phyloP scores from a whole-genome alignment of 2,797 vertebrate genomes.

The Sebastolobus alascanus region DNA sequence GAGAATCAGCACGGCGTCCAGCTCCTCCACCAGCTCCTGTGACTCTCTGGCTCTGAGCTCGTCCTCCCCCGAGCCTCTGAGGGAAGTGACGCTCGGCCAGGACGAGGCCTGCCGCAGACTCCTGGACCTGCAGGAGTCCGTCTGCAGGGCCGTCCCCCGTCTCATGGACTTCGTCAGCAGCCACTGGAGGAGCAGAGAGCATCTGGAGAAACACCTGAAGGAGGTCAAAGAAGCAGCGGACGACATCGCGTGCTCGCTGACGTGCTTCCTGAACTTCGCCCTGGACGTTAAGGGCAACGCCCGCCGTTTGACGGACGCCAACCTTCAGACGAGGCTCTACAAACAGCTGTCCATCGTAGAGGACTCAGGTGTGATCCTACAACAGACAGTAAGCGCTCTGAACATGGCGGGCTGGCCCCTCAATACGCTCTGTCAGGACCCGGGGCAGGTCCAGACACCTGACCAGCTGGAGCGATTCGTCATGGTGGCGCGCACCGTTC shows the following conservation, averaged over 20 bases:
- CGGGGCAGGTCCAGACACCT: constrained; percentile 80
- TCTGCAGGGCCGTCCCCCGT: constrained; percentile 84
- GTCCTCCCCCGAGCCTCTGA: constrained; percentile 78
- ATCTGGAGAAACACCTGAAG: constrained; percentile 87
- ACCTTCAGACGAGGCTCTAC: constrained; percentile 89
- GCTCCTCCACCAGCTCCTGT: constrained; percentile 85
- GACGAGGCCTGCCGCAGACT: constrained; percentile 85
- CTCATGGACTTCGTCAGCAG: constrained; percentile 96
- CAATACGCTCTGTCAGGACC: constrained; percentile 84
- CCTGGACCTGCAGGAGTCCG: constrained; percentile 86
- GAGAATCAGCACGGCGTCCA: constrained; percentile 87
- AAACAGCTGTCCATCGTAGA: constrained; percentile 90
- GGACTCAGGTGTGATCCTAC: constrained; percentile 89
- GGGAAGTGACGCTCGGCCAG: constrained; percentile 85
- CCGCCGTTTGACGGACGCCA: constrained; percentile 82
- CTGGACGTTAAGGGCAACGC: constrained; percentile 85
- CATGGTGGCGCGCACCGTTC: constrained; percentile 91
- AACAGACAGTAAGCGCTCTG: constrained; percentile 85
- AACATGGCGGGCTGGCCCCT: constrained; percentile 87
- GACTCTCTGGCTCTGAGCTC: constrained; percentile 78
- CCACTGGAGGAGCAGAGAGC: constrained; percentile 89
- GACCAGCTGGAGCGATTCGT: constrained; percentile 95
- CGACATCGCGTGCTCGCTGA: constrained; percentile 82
- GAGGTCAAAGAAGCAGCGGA: constrained; percentile 88
- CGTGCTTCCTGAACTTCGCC: constrained; percentile 89